Conservation (phyloP, 2,797 vertebrate species). For the Sebastes nivosus region DNA sequence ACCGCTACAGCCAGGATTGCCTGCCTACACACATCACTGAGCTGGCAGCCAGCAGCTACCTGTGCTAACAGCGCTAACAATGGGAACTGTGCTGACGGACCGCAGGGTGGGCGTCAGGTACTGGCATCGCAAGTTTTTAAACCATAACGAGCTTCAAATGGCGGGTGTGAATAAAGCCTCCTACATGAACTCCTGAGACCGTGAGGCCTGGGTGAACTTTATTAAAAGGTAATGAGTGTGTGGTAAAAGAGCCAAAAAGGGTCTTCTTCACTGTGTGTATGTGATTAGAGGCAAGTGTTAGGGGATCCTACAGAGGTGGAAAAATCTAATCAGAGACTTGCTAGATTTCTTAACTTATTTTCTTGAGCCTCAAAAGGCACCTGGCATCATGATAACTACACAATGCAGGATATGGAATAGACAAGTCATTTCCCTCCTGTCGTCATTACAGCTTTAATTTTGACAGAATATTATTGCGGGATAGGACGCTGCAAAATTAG, state of each 20-base stretch:
- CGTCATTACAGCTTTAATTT: constrained; percentile 40
- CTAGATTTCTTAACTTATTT: constrained; percentile 15
- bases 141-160: too few relatives aligned
- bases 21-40: background rate
- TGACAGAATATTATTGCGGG: constrained; percentile 37
- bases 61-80: background rate
- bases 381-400: constrained; percentile 28
- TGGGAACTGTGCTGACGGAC: background rate
- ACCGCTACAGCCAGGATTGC: too few relatives aligned
- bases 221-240: constrained; percentile 17
- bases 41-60: background rate
- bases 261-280: background rate
- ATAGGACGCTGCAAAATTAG: constrained; percentile 31
- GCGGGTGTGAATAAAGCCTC: background rate
- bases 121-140: too few relatives aligned
- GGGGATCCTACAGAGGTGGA: background rate
- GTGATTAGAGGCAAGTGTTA: constrained; percentile 5
- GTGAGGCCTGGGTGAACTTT: background rate
- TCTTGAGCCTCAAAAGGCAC: constrained; percentile 19
- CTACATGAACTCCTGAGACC: background rate
- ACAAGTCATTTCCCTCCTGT: constrained; percentile 31
- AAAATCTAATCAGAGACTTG: constrained; percentile 23
- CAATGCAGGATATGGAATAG: constrained; percentile 13
- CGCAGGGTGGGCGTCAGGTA: background rate
- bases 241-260: background rate